Evolutionary conservation across 1,140 invertebrate genomes (phyloP).

Genomic region (Drosophila repletoides): DNA sequence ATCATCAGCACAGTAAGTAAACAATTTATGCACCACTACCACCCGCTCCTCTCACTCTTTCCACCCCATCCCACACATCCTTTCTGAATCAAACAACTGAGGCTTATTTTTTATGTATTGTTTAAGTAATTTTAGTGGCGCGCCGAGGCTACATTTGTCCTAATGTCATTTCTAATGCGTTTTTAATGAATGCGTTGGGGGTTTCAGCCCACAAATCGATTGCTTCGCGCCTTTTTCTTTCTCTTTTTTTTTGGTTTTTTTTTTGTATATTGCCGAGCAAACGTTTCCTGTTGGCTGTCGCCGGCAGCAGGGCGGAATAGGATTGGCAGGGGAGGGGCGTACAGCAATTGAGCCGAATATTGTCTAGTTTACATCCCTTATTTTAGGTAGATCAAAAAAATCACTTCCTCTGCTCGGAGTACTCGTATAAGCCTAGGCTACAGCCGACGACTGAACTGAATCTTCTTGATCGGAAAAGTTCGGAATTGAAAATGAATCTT

Average conservation of each 20-base stretch:
- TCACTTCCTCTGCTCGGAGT: no score
- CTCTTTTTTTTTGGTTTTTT: slow-evolving; percentile 61
- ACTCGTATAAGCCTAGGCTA: no score
- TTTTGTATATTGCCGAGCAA: no score
- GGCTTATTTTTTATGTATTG: slow-evolving; percentile 56
- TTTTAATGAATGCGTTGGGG: slow-evolving; percentile 72
- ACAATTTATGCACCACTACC: background rate
- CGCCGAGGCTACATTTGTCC: slow-evolving; percentile 60
- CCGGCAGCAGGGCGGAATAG: background rate
- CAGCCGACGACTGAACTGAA: no score
- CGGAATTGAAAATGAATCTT: no score
- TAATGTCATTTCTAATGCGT: slow-evolving; percentile 81
- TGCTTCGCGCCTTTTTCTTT: slow-evolving; percentile 78
- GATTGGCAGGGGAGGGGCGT: no score
- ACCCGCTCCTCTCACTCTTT: background rate
- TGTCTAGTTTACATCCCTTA: no score
- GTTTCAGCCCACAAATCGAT: slow-evolving; percentile 72
- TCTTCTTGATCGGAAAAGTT: no score
- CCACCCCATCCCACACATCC: no score
- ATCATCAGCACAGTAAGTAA: slow-evolving; percentile 82
- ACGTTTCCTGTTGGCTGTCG: slow-evolving; percentile 1
- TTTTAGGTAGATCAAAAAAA: no score
- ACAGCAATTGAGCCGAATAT: no score
- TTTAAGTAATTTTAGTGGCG: slow-evolving; percentile 60
- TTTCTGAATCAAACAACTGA: slow-evolving; percentile 13